Conservation (phyloP, 2,797 vertebrate species). For the Scarus forsteni region DNA sequence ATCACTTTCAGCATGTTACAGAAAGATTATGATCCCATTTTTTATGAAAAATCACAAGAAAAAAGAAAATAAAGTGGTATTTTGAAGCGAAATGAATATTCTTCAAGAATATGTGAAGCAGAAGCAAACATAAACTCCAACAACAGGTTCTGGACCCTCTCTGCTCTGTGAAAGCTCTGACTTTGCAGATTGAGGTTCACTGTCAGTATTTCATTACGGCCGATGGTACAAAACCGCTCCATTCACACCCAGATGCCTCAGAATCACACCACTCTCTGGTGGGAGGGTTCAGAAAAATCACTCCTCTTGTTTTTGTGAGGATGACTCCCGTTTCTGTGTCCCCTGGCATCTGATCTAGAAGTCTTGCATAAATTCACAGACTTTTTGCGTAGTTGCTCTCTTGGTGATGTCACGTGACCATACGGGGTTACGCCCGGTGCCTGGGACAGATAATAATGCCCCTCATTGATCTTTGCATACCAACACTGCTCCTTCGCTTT, state of each 20-base stretch:
- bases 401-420: conserved; percentile 63
- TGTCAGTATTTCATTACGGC: not conserved
- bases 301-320: not conserved
- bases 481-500: conserved; percentile 36
- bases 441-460: conserved; percentile 79
- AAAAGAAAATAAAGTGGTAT: not conserved
- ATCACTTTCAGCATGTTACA: not conserved
- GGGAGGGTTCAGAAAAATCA: conserved; percentile 19
- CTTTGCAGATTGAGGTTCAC: conserved; percentile 26
- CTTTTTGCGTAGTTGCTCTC: conserved; percentile 38
- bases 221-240: conserved; percentile 13
- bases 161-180: conserved; percentile 15
- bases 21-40: no score
- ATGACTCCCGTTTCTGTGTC: conserved; percentile 32
- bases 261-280: conserved; percentile 39
- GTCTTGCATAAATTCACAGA: conserved; percentile 44
- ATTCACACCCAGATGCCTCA: conserved; percentile 15
- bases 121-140: not conserved
- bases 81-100: not conserved
- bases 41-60: not conserved
- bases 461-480: conserved; percentile 74
- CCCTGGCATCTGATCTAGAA: conserved; percentile 31
- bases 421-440: conserved; percentile 64
- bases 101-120: not conserved
- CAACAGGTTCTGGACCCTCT: not conserved